Evolutionary conservation across 2,113 vertebrate species (phyloP).

Genomic region (Alethe diademata): DNA sequence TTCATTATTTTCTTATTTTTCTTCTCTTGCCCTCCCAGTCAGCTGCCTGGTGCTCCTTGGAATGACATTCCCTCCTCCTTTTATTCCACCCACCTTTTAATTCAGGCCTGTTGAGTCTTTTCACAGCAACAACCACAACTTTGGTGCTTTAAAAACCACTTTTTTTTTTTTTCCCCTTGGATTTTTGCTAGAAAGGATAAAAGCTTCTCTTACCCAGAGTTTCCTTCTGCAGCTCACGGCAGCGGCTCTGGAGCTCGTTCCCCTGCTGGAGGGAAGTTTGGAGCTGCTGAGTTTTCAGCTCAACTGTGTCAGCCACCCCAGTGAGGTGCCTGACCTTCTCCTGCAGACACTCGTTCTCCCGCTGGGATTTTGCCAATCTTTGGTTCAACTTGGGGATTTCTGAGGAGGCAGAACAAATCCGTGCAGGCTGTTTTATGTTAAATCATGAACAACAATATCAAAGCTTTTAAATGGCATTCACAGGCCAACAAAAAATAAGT

Average conservation of each 20-base stretch:
- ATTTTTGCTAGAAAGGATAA: neutral
- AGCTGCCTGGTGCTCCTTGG: neutral
- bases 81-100: neutral
- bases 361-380: conserved; percentile 61
- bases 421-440: neutral
- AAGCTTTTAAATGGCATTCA: neutral
- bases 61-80: neutral
- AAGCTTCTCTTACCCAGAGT: conserved; percentile 70
- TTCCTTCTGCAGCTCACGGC: conserved; percentile 72
- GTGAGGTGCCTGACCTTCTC: conserved; percentile 72
- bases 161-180: neutral
- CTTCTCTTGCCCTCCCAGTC: accelerated
- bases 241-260: conserved; percentile 70
- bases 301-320: conserved; percentile 48
- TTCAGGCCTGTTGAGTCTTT: neutral
- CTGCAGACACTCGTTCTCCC: conserved; percentile 68
- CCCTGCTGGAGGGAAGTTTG: conserved; percentile 70
- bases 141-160: accelerated
- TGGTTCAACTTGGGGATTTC: conserved; percentile 73
- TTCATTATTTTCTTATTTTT: neutral
- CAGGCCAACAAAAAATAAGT: neutral
- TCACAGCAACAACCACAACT: neutral
- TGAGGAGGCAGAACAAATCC: conserved; percentile 34
- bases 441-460: neutral
- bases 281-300: conserved; percentile 71